These are phyloP conservation scores for Blastomussa wellsi DNA, from an alignment of 92 coral and sea anemone species.

Conservation along the genomic window DNA sequence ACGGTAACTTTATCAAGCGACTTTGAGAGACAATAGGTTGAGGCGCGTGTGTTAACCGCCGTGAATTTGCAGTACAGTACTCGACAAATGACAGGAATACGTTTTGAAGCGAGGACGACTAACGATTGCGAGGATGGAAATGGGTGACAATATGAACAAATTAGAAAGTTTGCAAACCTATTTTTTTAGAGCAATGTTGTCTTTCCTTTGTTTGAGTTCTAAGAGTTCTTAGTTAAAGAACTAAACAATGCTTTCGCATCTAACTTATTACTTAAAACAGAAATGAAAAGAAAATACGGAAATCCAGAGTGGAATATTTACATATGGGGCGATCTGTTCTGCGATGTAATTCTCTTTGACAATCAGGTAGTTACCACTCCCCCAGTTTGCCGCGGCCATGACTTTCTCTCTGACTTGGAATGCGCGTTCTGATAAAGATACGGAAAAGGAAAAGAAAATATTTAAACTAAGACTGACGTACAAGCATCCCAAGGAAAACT, in stretches of 20 bases:
- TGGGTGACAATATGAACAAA: neutral
- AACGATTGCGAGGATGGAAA: neutral
- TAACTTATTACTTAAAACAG: neutral
- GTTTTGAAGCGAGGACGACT: neutral
- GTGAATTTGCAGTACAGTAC: too few relatives aligned
- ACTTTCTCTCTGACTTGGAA: constrained; percentile 91
- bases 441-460: neutral
- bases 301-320: constrained; percentile 43
- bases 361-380: constrained; percentile 70
- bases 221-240: too few relatives aligned
- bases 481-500: too few relatives aligned
- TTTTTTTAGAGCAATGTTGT: too few relatives aligned
- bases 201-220: too few relatives aligned
- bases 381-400: constrained; percentile 73
- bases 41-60: too few relatives aligned
- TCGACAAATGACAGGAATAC: neutral
- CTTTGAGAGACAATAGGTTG: too few relatives aligned
- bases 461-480: neutral
- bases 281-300: neutral
- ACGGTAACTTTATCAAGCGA: too few relatives aligned
- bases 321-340: constrained; percentile 74
- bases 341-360: constrained; percentile 89
- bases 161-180: neutral
- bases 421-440: constrained; percentile 74
- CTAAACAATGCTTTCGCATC: neutral